Conservation (phyloP, 2,888 invertebrate species). For the Neoascia interrupta region DNA sequence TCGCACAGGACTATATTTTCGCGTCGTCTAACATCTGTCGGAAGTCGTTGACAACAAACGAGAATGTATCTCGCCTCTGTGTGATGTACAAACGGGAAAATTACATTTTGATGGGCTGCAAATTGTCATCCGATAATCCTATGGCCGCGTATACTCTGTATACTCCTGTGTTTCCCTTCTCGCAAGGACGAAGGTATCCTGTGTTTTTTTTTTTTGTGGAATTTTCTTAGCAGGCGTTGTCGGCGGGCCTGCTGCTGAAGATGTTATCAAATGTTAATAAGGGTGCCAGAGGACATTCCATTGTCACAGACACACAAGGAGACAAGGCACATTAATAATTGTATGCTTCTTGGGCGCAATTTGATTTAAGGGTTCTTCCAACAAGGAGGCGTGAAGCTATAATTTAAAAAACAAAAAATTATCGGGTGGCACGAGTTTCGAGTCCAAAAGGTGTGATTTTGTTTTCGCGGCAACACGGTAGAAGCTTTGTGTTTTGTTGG, state of each 20-base stretch:
- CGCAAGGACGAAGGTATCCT: constrained; percentile 25
- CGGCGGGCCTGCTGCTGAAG: constrained; percentile 57
- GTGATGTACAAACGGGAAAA: constrained; percentile 70
- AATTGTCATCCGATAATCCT: constrained; percentile 72
- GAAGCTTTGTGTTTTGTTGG: constrained; percentile 29
- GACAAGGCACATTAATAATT: constrained; percentile 63
- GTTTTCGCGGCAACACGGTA: constrained; percentile 17
- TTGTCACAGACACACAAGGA: constrained; percentile 66
- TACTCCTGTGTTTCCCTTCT: not conserved
- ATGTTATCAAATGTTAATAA: constrained; percentile 69
- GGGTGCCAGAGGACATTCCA: constrained; percentile 65
- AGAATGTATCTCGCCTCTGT: constrained; percentile 63
- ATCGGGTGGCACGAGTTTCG: constrained; percentile 61
- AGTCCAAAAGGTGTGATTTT: constrained; percentile 56
- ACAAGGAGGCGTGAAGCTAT: constrained; percentile 64
- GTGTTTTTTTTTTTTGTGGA: constrained; percentile 17
- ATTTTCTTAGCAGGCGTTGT: constrained; percentile 58
- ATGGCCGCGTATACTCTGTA: constrained; percentile 37
- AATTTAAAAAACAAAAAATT: constrained; percentile 40
- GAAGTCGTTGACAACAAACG: constrained; percentile 70
- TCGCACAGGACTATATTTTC: constrained; percentile 19
- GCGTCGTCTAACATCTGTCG: constrained; percentile 72
- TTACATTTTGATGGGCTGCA: constrained; percentile 73
- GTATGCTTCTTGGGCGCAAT: constrained; percentile 51
- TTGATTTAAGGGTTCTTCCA: constrained; percentile 65